Percentiles rank a stretch among this genome's conserved stretches.
phyloP scores from a whole-genome alignment of 2,888 invertebrate species.

The Nebria salina region DNA sequence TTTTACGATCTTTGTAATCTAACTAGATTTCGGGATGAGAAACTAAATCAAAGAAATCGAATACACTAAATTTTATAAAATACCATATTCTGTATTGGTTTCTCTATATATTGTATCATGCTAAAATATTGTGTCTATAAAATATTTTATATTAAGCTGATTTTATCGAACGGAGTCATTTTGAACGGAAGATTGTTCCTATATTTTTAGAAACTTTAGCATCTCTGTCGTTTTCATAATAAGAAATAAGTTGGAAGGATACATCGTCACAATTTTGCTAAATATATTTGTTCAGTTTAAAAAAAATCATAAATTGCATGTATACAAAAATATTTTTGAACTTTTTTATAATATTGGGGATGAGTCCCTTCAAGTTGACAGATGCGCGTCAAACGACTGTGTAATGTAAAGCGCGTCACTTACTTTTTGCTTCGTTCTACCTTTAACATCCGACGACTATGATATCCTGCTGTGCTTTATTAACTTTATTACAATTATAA shows the following conservation, averaged over 20 bases:
- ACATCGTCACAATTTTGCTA: too few species aligned
- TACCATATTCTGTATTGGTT: background rate
- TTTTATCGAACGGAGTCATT: background rate
- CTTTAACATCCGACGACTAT: slow-evolving; percentile 35
- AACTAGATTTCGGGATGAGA: background rate
- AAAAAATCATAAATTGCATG: too few species aligned
- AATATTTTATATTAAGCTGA: background rate
- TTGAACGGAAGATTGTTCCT: background rate
- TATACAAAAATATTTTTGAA: too few species aligned
- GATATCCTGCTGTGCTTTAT: slow-evolving; percentile 40
- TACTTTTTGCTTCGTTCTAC: slow-evolving; percentile 3
- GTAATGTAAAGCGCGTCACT: slow-evolving; percentile 4
- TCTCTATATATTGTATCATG: background rate
- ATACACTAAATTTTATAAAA: background rate
- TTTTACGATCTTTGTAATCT: background rate
- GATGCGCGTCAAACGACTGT: background rate
- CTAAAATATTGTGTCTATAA: background rate
- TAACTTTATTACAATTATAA: slow-evolving; percentile 33
- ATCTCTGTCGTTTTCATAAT: background rate
- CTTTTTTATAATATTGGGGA: background rate
- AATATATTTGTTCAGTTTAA: too few species aligned
- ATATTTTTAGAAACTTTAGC: background rate
- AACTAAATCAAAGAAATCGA: background rate
- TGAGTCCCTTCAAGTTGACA: slow-evolving; percentile 3
- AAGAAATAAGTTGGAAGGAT: background rate